Evolutionary conservation across 2,888 invertebrate genomes (phyloP).

Genomic region (Plusia festucae): DNA sequence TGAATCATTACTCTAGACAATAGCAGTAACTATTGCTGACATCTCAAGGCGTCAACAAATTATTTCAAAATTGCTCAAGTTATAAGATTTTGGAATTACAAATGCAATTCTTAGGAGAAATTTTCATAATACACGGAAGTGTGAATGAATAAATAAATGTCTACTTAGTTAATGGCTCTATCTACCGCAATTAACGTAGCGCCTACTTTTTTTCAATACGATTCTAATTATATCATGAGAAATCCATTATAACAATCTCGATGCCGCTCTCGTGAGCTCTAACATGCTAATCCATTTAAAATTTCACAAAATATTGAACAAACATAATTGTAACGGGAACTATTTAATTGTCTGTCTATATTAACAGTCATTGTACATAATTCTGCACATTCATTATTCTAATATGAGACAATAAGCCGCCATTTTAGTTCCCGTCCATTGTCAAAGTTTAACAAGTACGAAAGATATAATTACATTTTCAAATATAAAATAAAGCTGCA

Average conservation of each 20-base stretch:
- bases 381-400: constrained; percentile 76
- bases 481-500: constrained; percentile 81
- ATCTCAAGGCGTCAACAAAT: constrained; percentile 38
- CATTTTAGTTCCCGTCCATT: constrained; percentile 83
- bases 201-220: constrained; percentile 75
- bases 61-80: constrained; percentile 35
- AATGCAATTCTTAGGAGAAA: constrained; percentile 32
- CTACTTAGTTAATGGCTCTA: constrained; percentile 62
- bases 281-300: constrained; percentile 64
- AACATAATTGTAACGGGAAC: constrained; percentile 76
- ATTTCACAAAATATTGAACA: constrained; percentile 80
- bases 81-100: constrained; percentile 37
- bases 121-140: constrained; percentile 59
- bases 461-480: constrained; percentile 83
- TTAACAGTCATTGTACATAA: constrained; percentile 75
- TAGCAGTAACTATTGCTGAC: constrained; percentile 42
- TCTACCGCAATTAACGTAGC: constrained; percentile 65
- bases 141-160: constrained; percentile 52
- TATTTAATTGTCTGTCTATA: constrained; percentile 70
- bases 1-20: constrained; percentile 42
- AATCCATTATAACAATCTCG: constrained; percentile 60
- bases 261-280: constrained; percentile 60
- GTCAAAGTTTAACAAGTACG: constrained; percentile 81
- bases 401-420: constrained; percentile 82
- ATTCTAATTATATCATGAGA: constrained; percentile 79